Evolutionary conservation across 2,888 invertebrate species (phyloP), one percentile per base, ranked within the genome.

Genomic region (Incurvaria masculella): DNA sequence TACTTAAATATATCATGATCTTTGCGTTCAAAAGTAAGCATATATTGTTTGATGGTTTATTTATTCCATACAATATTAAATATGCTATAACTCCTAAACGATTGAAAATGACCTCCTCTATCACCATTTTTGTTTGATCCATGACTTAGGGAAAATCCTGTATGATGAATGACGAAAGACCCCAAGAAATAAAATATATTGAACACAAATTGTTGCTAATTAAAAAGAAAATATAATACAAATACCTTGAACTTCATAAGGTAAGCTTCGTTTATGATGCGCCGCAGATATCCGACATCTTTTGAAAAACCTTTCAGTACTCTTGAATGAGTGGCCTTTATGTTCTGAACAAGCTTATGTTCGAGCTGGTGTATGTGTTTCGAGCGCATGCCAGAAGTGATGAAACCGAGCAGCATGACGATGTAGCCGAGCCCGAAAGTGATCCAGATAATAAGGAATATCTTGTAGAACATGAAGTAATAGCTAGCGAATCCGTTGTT

Each of bases 371-470:
- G 82, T 47, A 93, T 81, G 57, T 84, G 81, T 63, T 92, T 90
- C 56, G 90, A 91, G 53, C 78, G 63, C 83, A 90, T 81, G 4
- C 87, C 89, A 50, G 85, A 82, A 1, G 91, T 87, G 55, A 94
- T 90, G 61, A 92, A 93, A 1, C 90, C 89, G 56, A 93, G 83
- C 42, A 93, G 85, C 94, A 95, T 95, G 20, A 94, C 86, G 42
- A 94, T 83, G 66, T 95, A 95, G 0, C 94, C 94, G 53, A 95
- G 80, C 0, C 95, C 94, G 60, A 94, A 93, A 51, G 94, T 91
- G 47, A 95, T 91, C 95, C 95, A 95, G 21, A 89, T 68, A 26
- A 94, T 85, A 0, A 94, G 79, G 57, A 91, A 89, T 50, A 88
- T 82, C 68, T 94, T 86, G 72, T 95, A 95, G 2, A 87, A 70